Percentiles rank a stretch among this genome's conserved stretches.
These are phyloP conservation scores for Carabus problematicus DNA, from an alignment of 2,888 invertebrate species.

Conservation along the genomic window DNA sequence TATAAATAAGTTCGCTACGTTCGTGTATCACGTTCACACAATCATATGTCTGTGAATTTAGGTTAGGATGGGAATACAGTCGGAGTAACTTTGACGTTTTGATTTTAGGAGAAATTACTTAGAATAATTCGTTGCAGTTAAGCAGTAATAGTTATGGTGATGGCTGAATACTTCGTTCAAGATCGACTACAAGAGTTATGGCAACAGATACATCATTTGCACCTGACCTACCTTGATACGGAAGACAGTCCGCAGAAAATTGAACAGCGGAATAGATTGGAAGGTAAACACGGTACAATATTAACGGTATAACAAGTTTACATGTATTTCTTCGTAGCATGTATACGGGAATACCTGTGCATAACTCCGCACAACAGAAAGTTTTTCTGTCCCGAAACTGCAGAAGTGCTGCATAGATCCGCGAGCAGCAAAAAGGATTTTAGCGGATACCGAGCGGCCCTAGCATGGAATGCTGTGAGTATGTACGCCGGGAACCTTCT, in stretches of 20 bases:
- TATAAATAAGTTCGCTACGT: slow-evolving; percentile 29
- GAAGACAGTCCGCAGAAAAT: slow-evolving; percentile 82
- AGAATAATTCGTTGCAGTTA: slow-evolving; percentile 22
- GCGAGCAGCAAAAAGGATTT: slow-evolving; percentile 75
- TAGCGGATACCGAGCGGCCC: slow-evolving; percentile 80
- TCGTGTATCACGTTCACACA: slow-evolving; percentile 19
- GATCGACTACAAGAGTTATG: slow-evolving; percentile 73
- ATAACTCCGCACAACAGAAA: slow-evolving; percentile 81
- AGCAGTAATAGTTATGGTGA: slow-evolving; percentile 52
- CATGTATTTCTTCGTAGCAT: slow-evolving; percentile 62
- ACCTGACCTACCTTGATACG: slow-evolving; percentile 79
- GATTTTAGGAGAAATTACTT: neutral
- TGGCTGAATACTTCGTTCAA: slow-evolving; percentile 62
- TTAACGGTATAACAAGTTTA: neutral
- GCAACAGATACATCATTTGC: slow-evolving; percentile 76
- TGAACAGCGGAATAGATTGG: slow-evolving; percentile 76
- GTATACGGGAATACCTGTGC: slow-evolving; percentile 79
- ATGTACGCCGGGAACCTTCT: slow-evolving; percentile 86
- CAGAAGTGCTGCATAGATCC: slow-evolving; percentile 76
- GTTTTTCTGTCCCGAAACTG: slow-evolving; percentile 78
- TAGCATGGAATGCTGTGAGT: slow-evolving; percentile 85
- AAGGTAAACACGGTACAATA: slow-evolving; percentile 64
- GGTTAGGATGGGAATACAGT: slow-evolving; percentile 26
- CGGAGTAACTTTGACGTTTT: too few relatives aligned
- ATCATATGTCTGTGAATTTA: neutral